Percentiles rank a stretch among this genome's conserved stretches.
Conservation (phyloP, 2,113 vertebrate species). For the Catharus bicknelli region DNA sequence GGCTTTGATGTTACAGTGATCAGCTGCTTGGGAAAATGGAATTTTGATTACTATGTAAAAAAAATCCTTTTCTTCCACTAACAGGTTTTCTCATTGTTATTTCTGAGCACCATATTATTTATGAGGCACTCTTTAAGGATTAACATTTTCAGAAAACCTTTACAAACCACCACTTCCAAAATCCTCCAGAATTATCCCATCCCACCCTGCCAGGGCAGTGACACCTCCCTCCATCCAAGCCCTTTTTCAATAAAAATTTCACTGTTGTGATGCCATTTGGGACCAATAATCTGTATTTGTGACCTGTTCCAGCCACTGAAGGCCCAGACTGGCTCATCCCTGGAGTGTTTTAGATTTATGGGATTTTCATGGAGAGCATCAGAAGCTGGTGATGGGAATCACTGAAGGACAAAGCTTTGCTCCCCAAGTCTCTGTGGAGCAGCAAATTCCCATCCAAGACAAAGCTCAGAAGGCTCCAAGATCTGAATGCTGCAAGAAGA, state of each 20-base stretch:
- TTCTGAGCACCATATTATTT: too few relatives aligned
- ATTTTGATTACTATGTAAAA: too few relatives aligned
- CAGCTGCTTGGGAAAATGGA: too few relatives aligned
- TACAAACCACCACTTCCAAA: background rate
- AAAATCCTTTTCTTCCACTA: too few relatives aligned
- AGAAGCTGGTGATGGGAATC: background rate
- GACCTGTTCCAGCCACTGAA: background rate
- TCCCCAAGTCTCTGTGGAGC: background rate
- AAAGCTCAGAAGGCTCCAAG: background rate
- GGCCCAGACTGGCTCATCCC: background rate
- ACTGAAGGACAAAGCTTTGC: background rate
- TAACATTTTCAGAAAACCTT: too few relatives aligned
- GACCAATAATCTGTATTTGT: background rate
- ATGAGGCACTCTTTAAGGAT: too few relatives aligned
- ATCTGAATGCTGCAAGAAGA: background rate
- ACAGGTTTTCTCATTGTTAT: too few relatives aligned
- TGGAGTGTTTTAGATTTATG: too few relatives aligned
- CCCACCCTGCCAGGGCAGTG: background rate
- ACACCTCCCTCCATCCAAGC: background rate
- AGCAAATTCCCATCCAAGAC: background rate
- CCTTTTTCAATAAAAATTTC: background rate
- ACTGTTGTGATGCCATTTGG: background rate
- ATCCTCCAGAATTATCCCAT: background rate
- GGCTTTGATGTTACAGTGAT: too few relatives aligned
- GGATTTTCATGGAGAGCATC: background rate